Conservation (phyloP, 2,797 vertebrate species). For the Hephaestus fuliginosus region DNA sequence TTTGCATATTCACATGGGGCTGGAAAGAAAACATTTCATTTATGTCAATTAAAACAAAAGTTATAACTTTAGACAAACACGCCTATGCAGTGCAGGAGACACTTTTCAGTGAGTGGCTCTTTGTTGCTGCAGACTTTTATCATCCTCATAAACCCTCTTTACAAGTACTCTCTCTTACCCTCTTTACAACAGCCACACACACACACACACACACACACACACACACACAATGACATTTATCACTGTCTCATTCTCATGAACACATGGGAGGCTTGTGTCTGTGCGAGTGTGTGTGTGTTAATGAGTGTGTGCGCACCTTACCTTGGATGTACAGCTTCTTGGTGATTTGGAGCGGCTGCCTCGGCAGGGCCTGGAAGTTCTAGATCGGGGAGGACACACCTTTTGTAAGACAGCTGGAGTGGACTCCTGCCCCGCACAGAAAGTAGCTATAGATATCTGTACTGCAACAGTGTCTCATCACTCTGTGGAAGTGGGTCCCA, state of each 20-base stretch:
- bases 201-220: constrained; percentile 7
- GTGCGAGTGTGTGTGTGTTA: constrained; percentile 28
- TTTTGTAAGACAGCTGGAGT: constrained; percentile 19
- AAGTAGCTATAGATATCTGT: not conserved
- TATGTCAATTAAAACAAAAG: not conserved
- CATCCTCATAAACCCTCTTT: constrained; percentile 54
- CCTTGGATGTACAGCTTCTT: constrained; percentile 86
- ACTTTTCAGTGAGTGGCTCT: constrained; percentile 28
- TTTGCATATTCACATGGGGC: not conserved
- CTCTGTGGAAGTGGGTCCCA: not conserved
- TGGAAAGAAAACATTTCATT: not conserved
- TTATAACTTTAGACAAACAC: constrained; percentile 9
- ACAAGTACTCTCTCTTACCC: constrained; percentile 16
- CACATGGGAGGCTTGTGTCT: not conserved
- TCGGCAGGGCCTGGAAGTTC: constrained; percentile 96
- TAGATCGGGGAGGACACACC: constrained; percentile 73
- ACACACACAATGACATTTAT: constrained; percentile 51
- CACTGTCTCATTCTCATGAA: constrained; percentile 47
- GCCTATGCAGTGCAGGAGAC: constrained; percentile 14
- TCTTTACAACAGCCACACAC: constrained; percentile 28
- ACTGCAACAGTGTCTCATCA: constrained; percentile 14
- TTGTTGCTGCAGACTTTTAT: constrained; percentile 51
- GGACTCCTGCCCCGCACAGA: not conserved
- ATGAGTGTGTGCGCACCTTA: constrained; percentile 64
- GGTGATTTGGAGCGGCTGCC: constrained; percentile 88